These are phyloP conservation scores for Steinernema carpocapsae DNA, from an alignment of 2,888 invertebrate species.

Conservation along the genomic window DNA sequence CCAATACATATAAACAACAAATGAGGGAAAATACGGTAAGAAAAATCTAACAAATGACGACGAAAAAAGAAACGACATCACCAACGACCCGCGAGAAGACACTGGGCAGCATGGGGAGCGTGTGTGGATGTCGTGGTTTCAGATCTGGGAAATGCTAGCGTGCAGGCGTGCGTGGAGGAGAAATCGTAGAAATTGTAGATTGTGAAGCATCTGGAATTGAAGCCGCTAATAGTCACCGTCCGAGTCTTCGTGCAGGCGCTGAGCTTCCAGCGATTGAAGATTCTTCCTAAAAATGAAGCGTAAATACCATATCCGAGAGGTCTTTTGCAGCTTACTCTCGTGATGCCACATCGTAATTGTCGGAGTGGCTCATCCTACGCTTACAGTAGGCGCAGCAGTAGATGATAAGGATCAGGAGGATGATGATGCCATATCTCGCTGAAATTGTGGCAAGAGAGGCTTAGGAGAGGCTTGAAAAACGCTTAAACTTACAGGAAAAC, in stretches of 20 bases:
- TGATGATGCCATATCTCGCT: constrained; percentile 56
- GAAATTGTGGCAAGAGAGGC: constrained; percentile 30
- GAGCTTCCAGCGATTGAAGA: constrained; percentile 39
- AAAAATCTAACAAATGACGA: background rate
- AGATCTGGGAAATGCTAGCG: background rate
- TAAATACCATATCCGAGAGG: constrained; percentile 7
- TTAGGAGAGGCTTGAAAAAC: background rate
- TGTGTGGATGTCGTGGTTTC: background rate
- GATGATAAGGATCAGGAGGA: constrained; percentile 60
- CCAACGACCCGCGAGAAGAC: background rate
- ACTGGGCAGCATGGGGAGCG: background rate
- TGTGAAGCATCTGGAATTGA: background rate
- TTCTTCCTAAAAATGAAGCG: constrained; percentile 41
- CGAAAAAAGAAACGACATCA: background rate
- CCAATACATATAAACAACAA: constrained; percentile 6
- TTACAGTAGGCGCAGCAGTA: constrained; percentile 56
- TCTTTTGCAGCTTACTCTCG: constrained; percentile 51
- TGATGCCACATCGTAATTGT: constrained; percentile 62
- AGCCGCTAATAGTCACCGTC: constrained; percentile 35
- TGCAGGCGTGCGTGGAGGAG: background rate
- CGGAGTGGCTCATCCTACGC: constrained; percentile 49
- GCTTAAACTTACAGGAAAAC: background rate
- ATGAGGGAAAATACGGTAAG: background rate
- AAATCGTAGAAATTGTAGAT: too few species aligned
- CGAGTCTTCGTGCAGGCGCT: constrained; percentile 39